Evolutionary conservation across 2,113 vertebrate species (phyloP), one percentile per base, ranked within the genome.

Genomic region (Emberiza fucata): DNA sequence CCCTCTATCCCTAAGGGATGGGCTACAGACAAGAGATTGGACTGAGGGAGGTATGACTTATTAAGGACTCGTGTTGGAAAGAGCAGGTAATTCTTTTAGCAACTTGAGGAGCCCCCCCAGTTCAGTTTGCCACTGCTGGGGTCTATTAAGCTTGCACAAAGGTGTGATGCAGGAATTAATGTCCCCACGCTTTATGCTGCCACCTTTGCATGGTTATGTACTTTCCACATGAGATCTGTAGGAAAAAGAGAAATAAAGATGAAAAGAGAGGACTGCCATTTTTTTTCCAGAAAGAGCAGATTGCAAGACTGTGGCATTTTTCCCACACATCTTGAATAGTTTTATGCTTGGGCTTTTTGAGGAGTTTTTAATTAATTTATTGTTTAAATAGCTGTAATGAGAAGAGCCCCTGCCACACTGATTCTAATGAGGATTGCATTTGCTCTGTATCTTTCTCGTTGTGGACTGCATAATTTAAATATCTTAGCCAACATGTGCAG

Each of bases 331-430:
- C 76, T 96, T 96, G 93, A 94, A 92, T 78, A 94, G 85, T 88
- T 93, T 90, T 39, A 10, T 79, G 20, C 70, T 88, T 90, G 68
- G 51, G 68, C 57, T 95, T 92, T 95, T 86, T 75, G 72, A 86
- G 68, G 50, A 92, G 60, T 92, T 95, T 97, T 93, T 84, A 96
- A 95, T 96, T 93, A 96, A 96, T 96, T 92, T 96, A 92, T 92
- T 96, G 85, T 96, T 94, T 93, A 96, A 94, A 70, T 96, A 95
- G 88, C 72, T 75, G 47, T 78, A 81, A 81, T 50, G 28, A 96
- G 88, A 92, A 91, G 59, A 90, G 60, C 56, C 92, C 40, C 39
- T 88, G 79, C 71, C 72, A 90, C 80, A 66, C 44, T 94, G 76
- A 75, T 90, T 96, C 82, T 95, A 94, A 93, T 94, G 90, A 97